These are phyloP conservation scores for Fulmarus glacialis DNA, from an alignment of 2,113 vertebrate species.

Conservation along the genomic window DNA sequence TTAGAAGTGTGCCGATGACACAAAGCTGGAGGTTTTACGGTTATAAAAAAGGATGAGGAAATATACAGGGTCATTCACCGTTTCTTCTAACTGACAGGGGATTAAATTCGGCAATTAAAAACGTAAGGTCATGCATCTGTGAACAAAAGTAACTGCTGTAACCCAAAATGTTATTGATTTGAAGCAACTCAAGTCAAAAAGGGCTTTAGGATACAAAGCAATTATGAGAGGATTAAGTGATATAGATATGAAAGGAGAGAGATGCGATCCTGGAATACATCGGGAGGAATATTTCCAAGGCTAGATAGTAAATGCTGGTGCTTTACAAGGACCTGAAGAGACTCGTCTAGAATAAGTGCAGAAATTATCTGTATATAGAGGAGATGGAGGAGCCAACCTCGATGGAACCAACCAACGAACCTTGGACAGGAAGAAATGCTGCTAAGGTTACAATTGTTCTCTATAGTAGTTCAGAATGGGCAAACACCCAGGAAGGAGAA, in stretches of 20 bases:
- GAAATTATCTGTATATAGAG: neutral
- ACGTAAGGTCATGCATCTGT: neutral
- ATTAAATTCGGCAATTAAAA: neutral
- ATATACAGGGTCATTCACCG: neutral
- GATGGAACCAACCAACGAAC: neutral
- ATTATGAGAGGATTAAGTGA: neutral
- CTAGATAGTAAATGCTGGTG: accelerated
- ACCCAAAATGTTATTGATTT: neutral
- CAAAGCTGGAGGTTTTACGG: neutral
- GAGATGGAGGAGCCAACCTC: neutral
- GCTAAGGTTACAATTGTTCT: neutral
- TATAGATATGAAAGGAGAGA: neutral
- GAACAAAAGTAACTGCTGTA: neutral
- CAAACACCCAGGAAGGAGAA: neutral
- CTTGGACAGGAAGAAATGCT: neutral
- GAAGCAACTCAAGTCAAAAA: neutral
- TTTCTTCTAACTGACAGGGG: neutral
- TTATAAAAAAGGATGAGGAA: neutral
- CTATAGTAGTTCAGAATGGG: neutral
- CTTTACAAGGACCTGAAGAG: neutral
- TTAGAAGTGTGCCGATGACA: neutral
- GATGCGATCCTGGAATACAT: neutral
- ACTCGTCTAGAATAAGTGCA: neutral
- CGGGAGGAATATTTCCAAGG: neutral
- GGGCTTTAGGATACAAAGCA: neutral